phyloP scores from a whole-genome alignment of 2,888 invertebrate species.

The Troides helena region DNA sequence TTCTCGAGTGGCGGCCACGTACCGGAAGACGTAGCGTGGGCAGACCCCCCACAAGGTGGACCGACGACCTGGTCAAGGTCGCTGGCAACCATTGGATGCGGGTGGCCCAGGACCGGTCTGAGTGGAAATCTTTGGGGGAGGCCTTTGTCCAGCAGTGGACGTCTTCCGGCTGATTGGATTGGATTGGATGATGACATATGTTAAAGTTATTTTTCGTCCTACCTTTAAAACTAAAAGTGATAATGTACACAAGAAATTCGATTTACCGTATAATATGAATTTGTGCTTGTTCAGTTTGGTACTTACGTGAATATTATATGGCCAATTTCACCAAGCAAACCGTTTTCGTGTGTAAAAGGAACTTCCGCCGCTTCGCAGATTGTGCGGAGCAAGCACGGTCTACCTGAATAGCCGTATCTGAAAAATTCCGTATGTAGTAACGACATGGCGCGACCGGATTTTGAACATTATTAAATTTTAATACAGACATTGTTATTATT shows the following conservation, averaged over 20 bases:
- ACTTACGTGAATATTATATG: slow-evolving; percentile 88
- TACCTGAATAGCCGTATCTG: slow-evolving; percentile 83
- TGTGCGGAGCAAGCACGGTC: slow-evolving; percentile 85
- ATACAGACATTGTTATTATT: not conserved
- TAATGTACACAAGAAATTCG: not conserved
- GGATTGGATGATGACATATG: too few relatives aligned
- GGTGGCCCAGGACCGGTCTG: too few relatives aligned
- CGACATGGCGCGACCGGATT: slow-evolving; percentile 11
- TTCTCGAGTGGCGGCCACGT: too few relatives aligned
- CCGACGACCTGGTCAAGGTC: too few relatives aligned
- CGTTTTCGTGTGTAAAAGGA: slow-evolving; percentile 84
- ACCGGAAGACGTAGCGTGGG: too few relatives aligned
- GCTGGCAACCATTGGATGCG: too few relatives aligned
- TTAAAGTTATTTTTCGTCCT: too few relatives aligned
- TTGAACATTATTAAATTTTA: not conserved
- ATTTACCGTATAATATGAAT: slow-evolving; percentile 17
- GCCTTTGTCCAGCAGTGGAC: too few relatives aligned
- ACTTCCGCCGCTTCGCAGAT: slow-evolving; percentile 88
- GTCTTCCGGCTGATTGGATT: too few relatives aligned
- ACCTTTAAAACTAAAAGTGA: too few relatives aligned
- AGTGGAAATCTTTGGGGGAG: too few relatives aligned
- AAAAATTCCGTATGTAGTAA: slow-evolving; percentile 40
- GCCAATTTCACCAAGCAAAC: slow-evolving; percentile 86
- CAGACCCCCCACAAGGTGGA: too few relatives aligned
- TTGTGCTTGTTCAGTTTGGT: slow-evolving; percentile 44